Evolutionary conservation across 2,113 vertebrate genomes (phyloP).

Genomic region (Herpetotheres cachinnans): DNA sequence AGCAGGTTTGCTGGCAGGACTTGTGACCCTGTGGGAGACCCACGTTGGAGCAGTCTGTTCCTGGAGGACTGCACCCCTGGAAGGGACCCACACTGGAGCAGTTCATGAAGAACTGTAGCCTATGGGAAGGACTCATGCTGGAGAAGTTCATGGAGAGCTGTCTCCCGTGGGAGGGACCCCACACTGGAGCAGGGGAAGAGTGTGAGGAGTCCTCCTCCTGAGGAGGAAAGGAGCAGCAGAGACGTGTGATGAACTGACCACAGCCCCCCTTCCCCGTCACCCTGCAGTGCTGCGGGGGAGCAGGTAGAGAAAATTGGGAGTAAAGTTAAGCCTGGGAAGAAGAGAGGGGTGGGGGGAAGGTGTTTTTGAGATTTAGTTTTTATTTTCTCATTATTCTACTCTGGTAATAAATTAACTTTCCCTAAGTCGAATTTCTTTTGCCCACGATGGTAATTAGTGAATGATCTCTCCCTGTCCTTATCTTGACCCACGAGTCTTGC

Average conservation of each 20-base stretch:
- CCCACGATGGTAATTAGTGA: not conserved
- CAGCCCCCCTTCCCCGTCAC: not conserved
- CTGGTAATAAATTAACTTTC: not conserved
- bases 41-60: not conserved
- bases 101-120: not conserved
- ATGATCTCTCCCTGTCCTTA: not conserved
- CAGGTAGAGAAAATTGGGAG: not conserved
- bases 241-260: not conserved
- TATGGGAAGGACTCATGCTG: not conserved
- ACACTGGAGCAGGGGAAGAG: not conserved
- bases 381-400: not conserved
- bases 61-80: not conserved
- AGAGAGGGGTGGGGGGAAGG: not conserved
- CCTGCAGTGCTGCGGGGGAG: not conserved
- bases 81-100: not conserved
- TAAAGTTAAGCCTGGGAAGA: not conserved
- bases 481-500: not conserved
- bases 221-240: not conserved
- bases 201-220: not conserved
- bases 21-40: not conserved
- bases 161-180: no score
- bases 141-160: not conserved
- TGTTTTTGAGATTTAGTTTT: not conserved
- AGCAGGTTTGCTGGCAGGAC: not conserved
- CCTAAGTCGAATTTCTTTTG: not conserved